Conservation (phyloP, 2,797 vertebrate genomes). For the Spatula clypeata region DNA sequence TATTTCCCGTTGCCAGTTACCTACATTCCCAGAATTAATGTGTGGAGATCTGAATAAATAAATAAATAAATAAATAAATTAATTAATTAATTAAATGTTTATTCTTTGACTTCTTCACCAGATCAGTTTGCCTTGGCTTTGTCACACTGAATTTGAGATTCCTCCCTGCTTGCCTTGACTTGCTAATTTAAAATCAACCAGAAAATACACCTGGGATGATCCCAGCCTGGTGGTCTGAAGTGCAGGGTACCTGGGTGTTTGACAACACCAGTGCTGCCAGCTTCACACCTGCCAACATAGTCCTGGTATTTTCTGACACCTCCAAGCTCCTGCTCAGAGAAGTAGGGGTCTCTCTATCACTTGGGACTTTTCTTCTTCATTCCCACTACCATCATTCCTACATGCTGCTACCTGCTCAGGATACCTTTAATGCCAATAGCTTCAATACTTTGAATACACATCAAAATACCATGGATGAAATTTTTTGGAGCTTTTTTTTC, state of each 20-base stretch:
- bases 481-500: not conserved
- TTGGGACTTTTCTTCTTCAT: not conserved
- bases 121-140: not conserved
- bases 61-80: not conserved
- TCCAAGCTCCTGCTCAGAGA: not conserved
- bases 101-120: not conserved
- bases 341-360: not conserved
- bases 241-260: not conserved
- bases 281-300: not conserved
- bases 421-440: not conserved
- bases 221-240: not conserved
- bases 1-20: not conserved
- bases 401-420: not conserved
- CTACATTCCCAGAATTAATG: not conserved
- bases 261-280: not conserved
- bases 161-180: not conserved
- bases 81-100: not conserved
- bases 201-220: not conserved
- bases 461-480: not conserved
- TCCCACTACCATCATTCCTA: not conserved
- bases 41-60: not conserved
- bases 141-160: not conserved
- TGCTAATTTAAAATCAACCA: not conserved
- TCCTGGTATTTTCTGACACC: not conserved
- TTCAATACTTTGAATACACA: not conserved